Percentiles rank a stretch among this genome's conserved stretches.
These are phyloP conservation scores for Rana temporaria DNA, from an alignment of 2,113 vertebrate species.

Conservation along the genomic window DNA sequence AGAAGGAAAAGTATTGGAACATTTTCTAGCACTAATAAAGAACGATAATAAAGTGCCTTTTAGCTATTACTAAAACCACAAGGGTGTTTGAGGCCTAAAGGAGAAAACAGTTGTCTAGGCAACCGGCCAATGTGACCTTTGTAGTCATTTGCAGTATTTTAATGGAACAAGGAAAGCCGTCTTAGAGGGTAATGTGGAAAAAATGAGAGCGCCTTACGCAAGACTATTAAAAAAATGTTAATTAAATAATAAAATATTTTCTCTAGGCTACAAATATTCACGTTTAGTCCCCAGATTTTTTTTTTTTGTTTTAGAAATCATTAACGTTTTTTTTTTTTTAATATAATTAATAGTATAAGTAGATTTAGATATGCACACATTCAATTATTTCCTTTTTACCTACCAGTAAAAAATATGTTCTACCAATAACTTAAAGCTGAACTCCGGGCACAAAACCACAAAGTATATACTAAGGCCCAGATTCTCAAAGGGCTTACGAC, in stretches of 20 bases:
- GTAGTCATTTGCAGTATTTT: slow-evolving; percentile 44
- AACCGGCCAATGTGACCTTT: slow-evolving; percentile 45
- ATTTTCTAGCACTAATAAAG: slow-evolving; percentile 46
- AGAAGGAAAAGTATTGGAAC: slow-evolving; percentile 1
- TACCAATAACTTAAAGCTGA: too few species aligned
- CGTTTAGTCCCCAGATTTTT: not conserved
- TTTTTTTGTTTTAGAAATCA: not conserved
- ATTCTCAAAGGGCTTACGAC: too few species aligned
- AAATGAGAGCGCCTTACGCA: not conserved
- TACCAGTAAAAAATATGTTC: too few species aligned
- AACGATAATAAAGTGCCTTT: slow-evolving; percentile 41
- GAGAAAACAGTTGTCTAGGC: slow-evolving; percentile 47
- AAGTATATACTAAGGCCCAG: too few species aligned
- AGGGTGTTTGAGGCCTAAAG: not conserved
- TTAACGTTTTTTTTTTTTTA: not conserved
- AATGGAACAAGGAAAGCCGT: slow-evolving; percentile 30
- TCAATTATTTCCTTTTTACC: too few species aligned
- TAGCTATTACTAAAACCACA: slow-evolving; percentile 23
- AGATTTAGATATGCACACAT: too few species aligned
- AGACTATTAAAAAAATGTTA: not conserved
- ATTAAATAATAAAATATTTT: not conserved
- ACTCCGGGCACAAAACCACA: too few species aligned
- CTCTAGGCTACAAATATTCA: not conserved
- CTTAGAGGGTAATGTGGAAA: slow-evolving; percentile 9
- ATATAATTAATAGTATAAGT: too few species aligned